A percentile compares a stretch with the other conserved stretches of the same genome.
Evolutionary conservation across 2,797 vertebrate species (phyloP).

Genomic region (Arnoldichthys spilopterus): DNA sequence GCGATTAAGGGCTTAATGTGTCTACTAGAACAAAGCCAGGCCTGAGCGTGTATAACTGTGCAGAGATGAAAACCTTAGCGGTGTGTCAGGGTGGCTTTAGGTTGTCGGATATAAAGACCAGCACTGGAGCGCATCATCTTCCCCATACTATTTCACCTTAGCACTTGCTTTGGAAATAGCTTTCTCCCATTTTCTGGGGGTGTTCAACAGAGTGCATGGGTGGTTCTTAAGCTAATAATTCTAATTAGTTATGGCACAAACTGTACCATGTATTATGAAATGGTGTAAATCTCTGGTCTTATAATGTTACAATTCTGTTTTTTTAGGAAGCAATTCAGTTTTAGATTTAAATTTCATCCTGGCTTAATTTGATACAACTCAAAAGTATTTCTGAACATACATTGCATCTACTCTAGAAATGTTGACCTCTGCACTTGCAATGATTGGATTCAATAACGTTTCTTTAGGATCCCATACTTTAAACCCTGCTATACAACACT

Average conservation of each 20-base stretch:
- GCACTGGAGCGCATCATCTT: conserved; percentile 22
- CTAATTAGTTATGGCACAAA: not conserved
- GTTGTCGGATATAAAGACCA: conserved; percentile 25
- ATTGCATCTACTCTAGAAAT: no score
- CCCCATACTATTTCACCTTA: conserved; percentile 23
- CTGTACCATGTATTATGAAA: no score
- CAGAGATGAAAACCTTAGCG: conserved; percentile 42
- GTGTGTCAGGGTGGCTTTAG: conserved; percentile 40
- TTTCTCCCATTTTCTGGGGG: conserved; percentile 5
- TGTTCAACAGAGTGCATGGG: not conserved
- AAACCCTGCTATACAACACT: no score
- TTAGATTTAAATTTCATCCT: not conserved
- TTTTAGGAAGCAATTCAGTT: not conserved
- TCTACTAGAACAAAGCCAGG: conserved; percentile 49
- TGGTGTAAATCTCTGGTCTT: not conserved
- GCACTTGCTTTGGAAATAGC: conserved; percentile 18
- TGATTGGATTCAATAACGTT: no score
- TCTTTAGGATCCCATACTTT: no score
- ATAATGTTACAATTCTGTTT: not conserved
- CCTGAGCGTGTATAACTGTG: conserved; percentile 25
- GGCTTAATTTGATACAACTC: no score
- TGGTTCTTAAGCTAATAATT: not conserved
- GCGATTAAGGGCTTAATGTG: conserved; percentile 53
- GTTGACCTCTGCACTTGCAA: no score
- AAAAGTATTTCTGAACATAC: no score